Conservation (phyloP, 2,113 vertebrate genomes). For the Balaeniceps rex region DNA sequence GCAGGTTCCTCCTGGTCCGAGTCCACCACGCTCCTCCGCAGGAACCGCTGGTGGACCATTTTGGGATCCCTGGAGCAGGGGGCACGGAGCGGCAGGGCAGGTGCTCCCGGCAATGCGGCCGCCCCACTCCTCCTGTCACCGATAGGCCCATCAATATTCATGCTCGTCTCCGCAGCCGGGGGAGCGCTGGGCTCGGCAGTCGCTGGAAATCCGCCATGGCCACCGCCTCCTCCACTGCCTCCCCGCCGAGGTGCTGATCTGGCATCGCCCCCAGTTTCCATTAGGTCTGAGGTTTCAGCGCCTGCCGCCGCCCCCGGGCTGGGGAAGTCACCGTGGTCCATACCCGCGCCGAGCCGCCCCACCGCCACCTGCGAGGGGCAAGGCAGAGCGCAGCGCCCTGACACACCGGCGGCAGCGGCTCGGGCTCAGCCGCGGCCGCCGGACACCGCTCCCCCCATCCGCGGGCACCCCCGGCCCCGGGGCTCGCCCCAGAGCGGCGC, state of each 20-base stretch:
- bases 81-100: neutral
- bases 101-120: slow-evolving; percentile 62
- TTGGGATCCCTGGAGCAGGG: slow-evolving; percentile 56
- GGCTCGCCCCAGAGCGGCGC: neutral
- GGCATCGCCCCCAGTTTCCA: slow-evolving; percentile 78
- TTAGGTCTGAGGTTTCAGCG: slow-evolving; percentile 61
- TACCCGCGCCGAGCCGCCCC: slow-evolving; percentile 46
- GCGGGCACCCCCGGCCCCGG: neutral
- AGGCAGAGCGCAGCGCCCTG: slow-evolving; percentile 14
- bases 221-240: neutral
- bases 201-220: neutral
- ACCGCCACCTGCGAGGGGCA: slow-evolving; percentile 41
- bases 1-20: slow-evolving; percentile 87
- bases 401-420: neutral
- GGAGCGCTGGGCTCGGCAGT: slow-evolving; percentile 61
- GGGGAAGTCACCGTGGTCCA: slow-evolving; percentile 69
- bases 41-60: slow-evolving; percentile 84
- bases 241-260: slow-evolving; percentile 66
- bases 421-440: neutral
- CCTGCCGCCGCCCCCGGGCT: slow-evolving; percentile 16
- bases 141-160: slow-evolving; percentile 73
- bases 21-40: slow-evolving; percentile 88
- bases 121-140: slow-evolving; percentile 67
- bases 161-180: slow-evolving; percentile 68
- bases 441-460: neutral